Conservation (phyloP, 2,113 vertebrate genomes). For the Pongo abelii region DNA sequence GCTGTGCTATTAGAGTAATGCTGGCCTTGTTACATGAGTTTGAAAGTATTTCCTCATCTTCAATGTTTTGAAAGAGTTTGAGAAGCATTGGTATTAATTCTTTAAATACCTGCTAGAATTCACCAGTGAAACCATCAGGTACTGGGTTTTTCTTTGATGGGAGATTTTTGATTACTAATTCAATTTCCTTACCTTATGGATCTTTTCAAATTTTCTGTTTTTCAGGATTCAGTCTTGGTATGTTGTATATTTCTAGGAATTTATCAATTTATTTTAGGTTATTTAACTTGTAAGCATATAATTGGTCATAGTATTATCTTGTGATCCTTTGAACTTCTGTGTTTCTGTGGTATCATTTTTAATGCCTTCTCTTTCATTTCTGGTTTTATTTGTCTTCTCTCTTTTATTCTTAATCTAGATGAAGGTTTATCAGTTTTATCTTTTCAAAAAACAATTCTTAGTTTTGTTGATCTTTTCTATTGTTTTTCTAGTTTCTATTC, state of each 20-base stretch:
- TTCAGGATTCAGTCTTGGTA: not conserved
- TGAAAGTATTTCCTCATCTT: not conserved
- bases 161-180: not conserved
- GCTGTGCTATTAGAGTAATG: not conserved
- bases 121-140: not conserved
- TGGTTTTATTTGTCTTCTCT: not conserved
- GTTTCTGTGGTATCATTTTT: not conserved
- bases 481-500: no score
- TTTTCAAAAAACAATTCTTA: not conserved
- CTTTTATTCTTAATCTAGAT: not conserved
- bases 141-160: not conserved
- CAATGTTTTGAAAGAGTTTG: not conserved
- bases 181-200: not conserved
- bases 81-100: not conserved
- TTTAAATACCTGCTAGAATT: not conserved
- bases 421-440: not conserved
- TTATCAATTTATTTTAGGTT: not conserved
- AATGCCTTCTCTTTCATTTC: not conserved
- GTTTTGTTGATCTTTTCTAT: no score
- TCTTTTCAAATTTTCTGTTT: not conserved
- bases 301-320: not conserved
- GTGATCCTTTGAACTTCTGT: not conserved
- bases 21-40: not conserved
- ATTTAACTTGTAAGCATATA: not conserved
- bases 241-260: not conserved